Conservation (phyloP, 1,140 invertebrate genomes). For the Hypothenemus hampei region DNA sequence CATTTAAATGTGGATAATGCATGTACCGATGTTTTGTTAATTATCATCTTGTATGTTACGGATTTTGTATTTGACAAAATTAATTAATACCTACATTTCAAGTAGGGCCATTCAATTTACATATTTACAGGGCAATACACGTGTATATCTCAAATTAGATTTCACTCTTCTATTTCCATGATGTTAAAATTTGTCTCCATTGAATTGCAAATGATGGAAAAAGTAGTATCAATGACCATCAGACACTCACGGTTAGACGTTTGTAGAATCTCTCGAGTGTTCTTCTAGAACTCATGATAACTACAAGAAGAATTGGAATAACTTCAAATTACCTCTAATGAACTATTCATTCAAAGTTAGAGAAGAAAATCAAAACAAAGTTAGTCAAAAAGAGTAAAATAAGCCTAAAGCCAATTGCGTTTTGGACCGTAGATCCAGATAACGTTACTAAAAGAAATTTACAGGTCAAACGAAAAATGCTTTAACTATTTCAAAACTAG, state of each 20-base stretch:
- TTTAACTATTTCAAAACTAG: neutral
- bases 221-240: too few relatives aligned
- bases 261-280: too few relatives aligned
- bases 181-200: neutral
- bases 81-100: neutral
- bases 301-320: too few relatives aligned
- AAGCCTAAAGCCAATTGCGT: too few relatives aligned
- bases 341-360: too few relatives aligned
- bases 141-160: neutral
- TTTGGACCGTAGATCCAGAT: too few relatives aligned
- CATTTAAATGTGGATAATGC: neutral
- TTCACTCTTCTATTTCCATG: neutral
- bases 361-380: too few relatives aligned
- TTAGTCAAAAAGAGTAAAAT: too few relatives aligned
- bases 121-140: neutral
- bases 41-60: neutral
- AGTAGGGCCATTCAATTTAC: neutral
- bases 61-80: neutral
- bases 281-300: too few relatives aligned
- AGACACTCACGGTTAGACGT: too few relatives aligned
- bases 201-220: neutral
- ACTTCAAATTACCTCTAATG: too few relatives aligned
- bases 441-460: neutral
- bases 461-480: neutral
- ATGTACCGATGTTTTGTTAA: neutral